Conservation (phyloP, 2,113 vertebrate species). For the Hyla sarda region DNA sequence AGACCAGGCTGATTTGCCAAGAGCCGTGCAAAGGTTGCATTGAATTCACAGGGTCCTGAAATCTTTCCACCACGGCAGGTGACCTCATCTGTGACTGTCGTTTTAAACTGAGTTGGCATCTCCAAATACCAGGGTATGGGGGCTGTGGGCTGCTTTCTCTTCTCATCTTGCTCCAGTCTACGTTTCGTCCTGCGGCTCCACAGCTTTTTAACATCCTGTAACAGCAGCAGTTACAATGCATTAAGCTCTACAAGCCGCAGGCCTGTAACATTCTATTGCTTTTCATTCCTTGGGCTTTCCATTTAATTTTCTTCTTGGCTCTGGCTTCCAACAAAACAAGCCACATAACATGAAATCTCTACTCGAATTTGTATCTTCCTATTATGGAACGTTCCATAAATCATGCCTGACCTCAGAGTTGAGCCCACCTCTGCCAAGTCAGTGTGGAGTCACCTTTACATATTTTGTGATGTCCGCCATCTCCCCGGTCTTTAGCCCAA, state of each 20-base stretch:
- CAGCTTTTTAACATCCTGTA: constrained; percentile 14
- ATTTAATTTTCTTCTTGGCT: not conserved
- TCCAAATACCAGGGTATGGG: constrained; percentile 35
- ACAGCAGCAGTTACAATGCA: constrained; percentile 32
- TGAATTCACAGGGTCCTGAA: not conserved
- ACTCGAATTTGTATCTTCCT: not conserved
- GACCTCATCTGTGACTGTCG: constrained; percentile 24
- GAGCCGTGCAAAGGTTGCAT: not conserved
- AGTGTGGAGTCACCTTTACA: not conserved
- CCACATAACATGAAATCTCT: not conserved
- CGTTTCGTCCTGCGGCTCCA: not conserved
- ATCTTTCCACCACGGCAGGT: constrained; percentile 18
- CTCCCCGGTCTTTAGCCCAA: not conserved
- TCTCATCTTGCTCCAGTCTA: constrained; percentile 28
- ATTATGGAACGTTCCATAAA: not conserved
- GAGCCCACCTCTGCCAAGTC: not conserved
- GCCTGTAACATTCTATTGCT: not conserved
- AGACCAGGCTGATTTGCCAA: constrained; percentile 6
- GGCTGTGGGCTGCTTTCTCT: constrained; percentile 26
- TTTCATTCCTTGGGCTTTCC: constrained; percentile 5
- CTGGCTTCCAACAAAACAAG: not conserved
- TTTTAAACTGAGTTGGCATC: constrained; percentile 20
- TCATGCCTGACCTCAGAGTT: not conserved
- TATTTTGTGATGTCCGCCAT: not conserved
- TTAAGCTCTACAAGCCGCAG: constrained; percentile 15